phyloP scores from a whole-genome alignment of 2,113 vertebrate species.

The Tragelaphus buxtoni region DNA sequence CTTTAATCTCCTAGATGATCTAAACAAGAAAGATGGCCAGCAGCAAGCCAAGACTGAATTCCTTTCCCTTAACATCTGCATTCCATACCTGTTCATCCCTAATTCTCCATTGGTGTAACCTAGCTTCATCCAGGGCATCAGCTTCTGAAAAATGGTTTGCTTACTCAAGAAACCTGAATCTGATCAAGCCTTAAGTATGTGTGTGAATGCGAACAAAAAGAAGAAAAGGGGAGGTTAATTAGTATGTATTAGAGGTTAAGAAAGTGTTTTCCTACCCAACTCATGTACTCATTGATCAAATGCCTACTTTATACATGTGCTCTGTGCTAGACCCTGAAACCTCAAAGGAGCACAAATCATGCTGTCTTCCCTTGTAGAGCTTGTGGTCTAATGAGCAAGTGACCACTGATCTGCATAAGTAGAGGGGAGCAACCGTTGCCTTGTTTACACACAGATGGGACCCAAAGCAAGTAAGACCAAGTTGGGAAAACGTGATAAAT shows the following conservation, averaged over 20 bases:
- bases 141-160: background rate
- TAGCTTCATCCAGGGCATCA: background rate
- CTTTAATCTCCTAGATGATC: constrained; percentile 27
- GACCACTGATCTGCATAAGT: too few relatives aligned
- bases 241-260: background rate
- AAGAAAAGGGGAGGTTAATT: background rate
- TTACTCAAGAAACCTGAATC: background rate
- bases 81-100: background rate
- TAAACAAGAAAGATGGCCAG: background rate
- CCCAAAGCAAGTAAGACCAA: background rate
- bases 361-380: fast-evolving
- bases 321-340: background rate
- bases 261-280: background rate
- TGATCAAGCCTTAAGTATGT: background rate
- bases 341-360: background rate
- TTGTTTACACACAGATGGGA: background rate
- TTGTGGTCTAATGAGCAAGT: background rate
- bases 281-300: background rate
- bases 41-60: background rate
- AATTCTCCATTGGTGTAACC: background rate
- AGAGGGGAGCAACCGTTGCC: background rate
- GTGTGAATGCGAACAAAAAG: background rate
- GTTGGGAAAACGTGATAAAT: background rate
- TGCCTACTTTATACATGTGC: background rate
- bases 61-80: constrained; percentile 15